Evolutionary conservation across 2,113 vertebrate genomes (phyloP).

Genomic region (Larimichthys polyactis): DNA sequence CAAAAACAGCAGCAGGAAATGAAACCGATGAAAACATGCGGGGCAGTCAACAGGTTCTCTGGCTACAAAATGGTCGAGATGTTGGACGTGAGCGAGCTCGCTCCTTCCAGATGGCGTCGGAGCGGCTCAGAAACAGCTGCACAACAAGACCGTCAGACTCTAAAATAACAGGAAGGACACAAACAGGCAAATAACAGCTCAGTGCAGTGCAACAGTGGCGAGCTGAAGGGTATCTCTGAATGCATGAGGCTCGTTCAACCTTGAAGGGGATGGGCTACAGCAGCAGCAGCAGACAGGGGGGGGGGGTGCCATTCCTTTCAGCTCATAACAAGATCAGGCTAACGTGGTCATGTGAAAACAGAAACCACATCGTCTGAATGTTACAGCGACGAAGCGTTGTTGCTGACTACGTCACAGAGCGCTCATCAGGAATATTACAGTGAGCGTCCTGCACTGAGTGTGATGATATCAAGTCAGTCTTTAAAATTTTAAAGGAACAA

Average conservation of each 20-base stretch:
- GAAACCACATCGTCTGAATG: conserved; percentile 20
- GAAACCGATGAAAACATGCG: background rate
- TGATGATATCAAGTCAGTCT: background rate
- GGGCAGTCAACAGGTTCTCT: conserved; percentile 18
- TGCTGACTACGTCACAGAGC: background rate
- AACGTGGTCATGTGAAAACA: conserved; percentile 6
- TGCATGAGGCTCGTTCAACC: conserved; percentile 36
- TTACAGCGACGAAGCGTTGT: background rate
- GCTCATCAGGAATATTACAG: background rate
- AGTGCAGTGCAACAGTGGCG: conserved; percentile 12
- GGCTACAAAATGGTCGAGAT: conserved; percentile 6
- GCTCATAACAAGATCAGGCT: conserved; percentile 8
- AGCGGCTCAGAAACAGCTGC: conserved; percentile 56
- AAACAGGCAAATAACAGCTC: conserved; percentile 48
- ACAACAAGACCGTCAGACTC: conserved; percentile 9
- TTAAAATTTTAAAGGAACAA: background rate
- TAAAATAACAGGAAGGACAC: conserved; percentile 57
- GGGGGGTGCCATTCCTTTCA: conserved; percentile 11
- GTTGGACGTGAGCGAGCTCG: conserved; percentile 8
- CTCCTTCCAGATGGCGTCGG: conserved; percentile 53
- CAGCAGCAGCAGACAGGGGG: conserved; percentile 1
- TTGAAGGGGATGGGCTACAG: conserved; percentile 38
- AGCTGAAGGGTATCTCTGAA: conserved; percentile 45
- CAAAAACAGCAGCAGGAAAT: background rate
- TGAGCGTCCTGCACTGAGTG: background rate